Conservation (phyloP, 2,888 invertebrate genomes). For the Limnephilus marmoratus region DNA sequence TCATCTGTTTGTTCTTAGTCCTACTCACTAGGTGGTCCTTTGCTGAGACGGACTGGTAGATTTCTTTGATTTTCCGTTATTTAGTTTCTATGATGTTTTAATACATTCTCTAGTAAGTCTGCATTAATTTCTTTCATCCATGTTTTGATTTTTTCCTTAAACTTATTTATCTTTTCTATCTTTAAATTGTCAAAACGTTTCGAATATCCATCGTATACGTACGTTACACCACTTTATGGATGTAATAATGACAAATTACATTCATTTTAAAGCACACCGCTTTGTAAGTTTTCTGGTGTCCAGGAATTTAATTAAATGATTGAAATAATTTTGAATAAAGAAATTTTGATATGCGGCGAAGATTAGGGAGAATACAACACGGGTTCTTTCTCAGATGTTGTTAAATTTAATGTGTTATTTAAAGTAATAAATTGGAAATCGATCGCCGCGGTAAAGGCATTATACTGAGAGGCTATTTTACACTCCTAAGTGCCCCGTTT, state of each 20-base stretch:
- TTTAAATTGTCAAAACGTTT: too few relatives aligned
- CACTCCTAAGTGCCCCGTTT: background rate
- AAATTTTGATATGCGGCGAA: background rate
- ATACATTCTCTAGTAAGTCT: too few relatives aligned
- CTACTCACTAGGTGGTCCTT: too few relatives aligned
- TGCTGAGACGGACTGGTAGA: too few relatives aligned
- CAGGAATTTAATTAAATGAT: background rate
- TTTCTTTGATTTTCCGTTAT: too few relatives aligned
- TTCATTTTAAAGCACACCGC: background rate
- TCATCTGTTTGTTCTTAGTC: too few relatives aligned
- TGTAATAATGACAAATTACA: background rate
- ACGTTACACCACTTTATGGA: too few relatives aligned
- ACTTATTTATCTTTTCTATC: too few relatives aligned
- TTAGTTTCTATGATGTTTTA: too few relatives aligned
- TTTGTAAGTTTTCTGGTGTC: background rate
- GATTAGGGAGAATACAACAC: background rate
- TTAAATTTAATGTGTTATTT: slow-evolving; percentile 15
- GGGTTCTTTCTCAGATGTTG: background rate
- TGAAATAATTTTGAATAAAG: background rate
- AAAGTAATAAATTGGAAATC: background rate
- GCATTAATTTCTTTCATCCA: too few relatives aligned
- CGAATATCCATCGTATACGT: too few relatives aligned
- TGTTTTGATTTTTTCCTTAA: too few relatives aligned
- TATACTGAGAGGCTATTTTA: background rate
- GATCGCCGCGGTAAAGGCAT: background rate